phyloP scores from a whole-genome alignment of 2,113 vertebrate genomes.

The Ammospiza nelsoni region DNA sequence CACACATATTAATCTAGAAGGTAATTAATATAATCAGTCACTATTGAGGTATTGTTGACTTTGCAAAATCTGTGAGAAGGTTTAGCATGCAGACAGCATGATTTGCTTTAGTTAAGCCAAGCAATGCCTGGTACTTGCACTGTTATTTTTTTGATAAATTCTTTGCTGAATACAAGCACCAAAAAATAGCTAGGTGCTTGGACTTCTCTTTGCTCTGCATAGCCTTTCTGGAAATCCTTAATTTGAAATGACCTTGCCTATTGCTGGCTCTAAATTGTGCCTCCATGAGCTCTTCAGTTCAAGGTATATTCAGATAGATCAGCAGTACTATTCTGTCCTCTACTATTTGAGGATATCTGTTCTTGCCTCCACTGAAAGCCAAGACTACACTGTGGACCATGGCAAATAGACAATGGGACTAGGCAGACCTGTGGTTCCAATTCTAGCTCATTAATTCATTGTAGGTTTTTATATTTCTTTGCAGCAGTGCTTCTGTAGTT shows the following conservation, averaged over 20 bases:
- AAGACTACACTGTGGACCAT: background rate
- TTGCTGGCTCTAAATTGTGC: background rate
- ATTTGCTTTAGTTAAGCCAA: background rate
- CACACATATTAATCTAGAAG: background rate
- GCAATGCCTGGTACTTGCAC: background rate
- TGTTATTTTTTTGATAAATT: background rate
- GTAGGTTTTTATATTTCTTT: background rate
- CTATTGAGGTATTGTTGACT: background rate
- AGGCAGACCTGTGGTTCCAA: background rate
- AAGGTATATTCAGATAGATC: background rate
- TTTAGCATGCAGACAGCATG: background rate
- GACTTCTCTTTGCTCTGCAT: background rate
- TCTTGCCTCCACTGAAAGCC: background rate
- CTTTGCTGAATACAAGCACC: background rate
- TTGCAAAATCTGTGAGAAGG: background rate
- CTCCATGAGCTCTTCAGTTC: background rate
- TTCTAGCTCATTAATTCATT: background rate
- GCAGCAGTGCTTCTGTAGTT: background rate
- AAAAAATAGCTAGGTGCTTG: background rate
- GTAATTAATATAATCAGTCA: conserved; percentile 14
- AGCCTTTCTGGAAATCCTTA: background rate
- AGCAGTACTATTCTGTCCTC: background rate
- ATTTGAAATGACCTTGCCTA: background rate
- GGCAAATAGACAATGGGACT: background rate
- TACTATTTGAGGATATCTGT: background rate